Conservation (phyloP, 2,888 invertebrate species). For the Heliconius cydno region DNA sequence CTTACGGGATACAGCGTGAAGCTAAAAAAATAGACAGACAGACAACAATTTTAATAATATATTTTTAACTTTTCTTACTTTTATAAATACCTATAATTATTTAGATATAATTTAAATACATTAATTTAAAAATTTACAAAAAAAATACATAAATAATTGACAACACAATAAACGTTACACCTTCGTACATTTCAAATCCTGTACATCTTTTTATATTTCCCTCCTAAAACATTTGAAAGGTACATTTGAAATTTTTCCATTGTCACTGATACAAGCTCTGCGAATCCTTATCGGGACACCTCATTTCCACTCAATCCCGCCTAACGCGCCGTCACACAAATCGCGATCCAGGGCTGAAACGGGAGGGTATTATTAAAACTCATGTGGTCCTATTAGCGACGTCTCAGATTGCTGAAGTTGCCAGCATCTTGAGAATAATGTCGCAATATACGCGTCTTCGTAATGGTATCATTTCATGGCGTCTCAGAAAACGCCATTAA, state of each 20-base stretch:
- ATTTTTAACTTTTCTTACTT: neutral
- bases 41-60: too few species aligned
- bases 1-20: too few species aligned
- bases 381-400: conserved; percentile 78
- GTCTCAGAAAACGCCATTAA: conserved; percentile 66
- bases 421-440: conserved; percentile 71
- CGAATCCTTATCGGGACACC: conserved; percentile 64
- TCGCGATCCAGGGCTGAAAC: conserved; percentile 62
- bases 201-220: neutral
- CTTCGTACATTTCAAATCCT: neutral
- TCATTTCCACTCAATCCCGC: conserved; percentile 76
- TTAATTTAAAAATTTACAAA: too few species aligned
- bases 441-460: conserved; percentile 70
- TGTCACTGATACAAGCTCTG: conserved; percentile 36
- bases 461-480: conserved; percentile 75
- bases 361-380: conserved; percentile 67
- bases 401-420: conserved; percentile 76
- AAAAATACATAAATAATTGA: neutral
- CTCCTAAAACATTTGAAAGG: conserved; percentile 17
- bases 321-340: conserved; percentile 60
- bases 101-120: too few species aligned
- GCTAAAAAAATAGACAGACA: neutral
- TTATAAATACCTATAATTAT: neutral
- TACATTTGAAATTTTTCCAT: conserved; percentile 24
- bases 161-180: neutral